Evolutionary conservation across 2,113 vertebrate species (phyloP).

Genomic region (Acanthochromis polyacanthus): DNA sequence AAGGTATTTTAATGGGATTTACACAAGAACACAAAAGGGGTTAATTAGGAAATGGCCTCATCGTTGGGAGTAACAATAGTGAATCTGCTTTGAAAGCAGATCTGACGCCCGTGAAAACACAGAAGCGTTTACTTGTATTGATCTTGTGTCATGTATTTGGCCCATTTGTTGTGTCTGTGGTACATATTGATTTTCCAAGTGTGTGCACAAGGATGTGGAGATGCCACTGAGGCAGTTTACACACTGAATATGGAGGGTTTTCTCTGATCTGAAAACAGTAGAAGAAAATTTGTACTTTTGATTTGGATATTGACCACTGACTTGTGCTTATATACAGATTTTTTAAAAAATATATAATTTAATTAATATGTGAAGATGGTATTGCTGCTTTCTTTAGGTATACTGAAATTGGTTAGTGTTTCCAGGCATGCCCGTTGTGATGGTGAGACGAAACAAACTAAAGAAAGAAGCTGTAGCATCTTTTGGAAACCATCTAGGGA

Average conservation of each 20-base stretch:
- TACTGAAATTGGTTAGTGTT: too few species aligned
- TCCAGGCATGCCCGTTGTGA: too few species aligned
- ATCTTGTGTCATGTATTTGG: slow-evolving; percentile 13
- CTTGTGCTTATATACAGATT: too few species aligned
- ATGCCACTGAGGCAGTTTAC: slow-evolving; percentile 3
- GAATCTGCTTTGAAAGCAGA: not conserved
- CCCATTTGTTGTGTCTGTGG: slow-evolving; percentile 25
- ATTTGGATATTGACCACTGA: not conserved
- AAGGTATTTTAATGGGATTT: not conserved
- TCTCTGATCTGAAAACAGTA: not conserved
- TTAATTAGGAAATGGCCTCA: not conserved
- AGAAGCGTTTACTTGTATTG: slow-evolving; percentile 14
- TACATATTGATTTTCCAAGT: slow-evolving; percentile 50
- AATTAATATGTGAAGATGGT: too few species aligned
- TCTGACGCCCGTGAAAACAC: slow-evolving; percentile 14
- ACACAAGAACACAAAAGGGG: not conserved
- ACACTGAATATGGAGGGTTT: not conserved
- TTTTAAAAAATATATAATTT: too few species aligned
- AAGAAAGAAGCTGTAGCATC: not conserved
- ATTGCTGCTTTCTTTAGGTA: too few species aligned
- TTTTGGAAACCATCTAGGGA: slow-evolving; percentile 22
- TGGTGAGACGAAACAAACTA: not conserved
- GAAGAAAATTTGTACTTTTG: not conserved
- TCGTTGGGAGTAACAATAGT: not conserved
- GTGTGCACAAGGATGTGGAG: not conserved